Conservation (phyloP, 35 echinoderm and acorn worm species). For the Apostichopus parvimensis region DNA sequence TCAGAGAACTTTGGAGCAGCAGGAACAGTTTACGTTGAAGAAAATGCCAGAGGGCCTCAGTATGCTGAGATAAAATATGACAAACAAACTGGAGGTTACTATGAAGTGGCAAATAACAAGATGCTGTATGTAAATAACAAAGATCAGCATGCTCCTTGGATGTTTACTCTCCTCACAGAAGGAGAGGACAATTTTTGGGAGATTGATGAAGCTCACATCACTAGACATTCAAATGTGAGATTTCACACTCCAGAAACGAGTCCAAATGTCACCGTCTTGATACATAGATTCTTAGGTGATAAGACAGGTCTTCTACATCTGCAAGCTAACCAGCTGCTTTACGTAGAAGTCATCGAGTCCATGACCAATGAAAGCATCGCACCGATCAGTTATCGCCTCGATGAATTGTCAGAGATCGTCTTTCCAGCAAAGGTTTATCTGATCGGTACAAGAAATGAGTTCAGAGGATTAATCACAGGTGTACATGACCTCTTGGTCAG, state of each 20-base stretch:
- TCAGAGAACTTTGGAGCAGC: conserved; percentile 73
- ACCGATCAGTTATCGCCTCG: conserved; percentile 80
- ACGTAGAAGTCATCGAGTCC: conserved; percentile 85
- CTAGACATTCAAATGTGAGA: conserved; percentile 82
- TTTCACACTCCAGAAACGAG: conserved; percentile 67
- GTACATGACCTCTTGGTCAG: conserved; percentile 78
- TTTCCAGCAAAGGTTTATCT: conserved; percentile 79
- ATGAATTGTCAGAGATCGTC: conserved; percentile 79
- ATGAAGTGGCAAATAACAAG: conserved; percentile 65
- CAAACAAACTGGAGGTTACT: conserved; percentile 64
- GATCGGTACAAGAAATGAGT: conserved; percentile 62
- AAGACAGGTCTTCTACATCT: conserved; percentile 78
- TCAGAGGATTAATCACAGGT: conserved; percentile 78
- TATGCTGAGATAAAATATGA: conserved; percentile 89
- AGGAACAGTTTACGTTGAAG: conserved; percentile 82
- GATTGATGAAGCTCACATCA: conserved; percentile 86
- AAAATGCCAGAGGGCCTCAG: conserved; percentile 84
- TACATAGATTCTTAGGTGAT: conserved; percentile 86
- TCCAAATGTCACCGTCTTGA: conserved; percentile 82
- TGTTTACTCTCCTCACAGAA: conserved; percentile 88
- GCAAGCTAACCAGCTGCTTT: conserved; percentile 69
- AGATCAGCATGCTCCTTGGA: conserved; percentile 76
- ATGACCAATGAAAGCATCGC: conserved; percentile 84
- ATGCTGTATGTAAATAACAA: conserved; percentile 82
- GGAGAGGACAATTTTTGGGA: conserved; percentile 76